phyloP scores from a whole-genome alignment of 2,888 invertebrate species.

The Laspeyria flexula region DNA sequence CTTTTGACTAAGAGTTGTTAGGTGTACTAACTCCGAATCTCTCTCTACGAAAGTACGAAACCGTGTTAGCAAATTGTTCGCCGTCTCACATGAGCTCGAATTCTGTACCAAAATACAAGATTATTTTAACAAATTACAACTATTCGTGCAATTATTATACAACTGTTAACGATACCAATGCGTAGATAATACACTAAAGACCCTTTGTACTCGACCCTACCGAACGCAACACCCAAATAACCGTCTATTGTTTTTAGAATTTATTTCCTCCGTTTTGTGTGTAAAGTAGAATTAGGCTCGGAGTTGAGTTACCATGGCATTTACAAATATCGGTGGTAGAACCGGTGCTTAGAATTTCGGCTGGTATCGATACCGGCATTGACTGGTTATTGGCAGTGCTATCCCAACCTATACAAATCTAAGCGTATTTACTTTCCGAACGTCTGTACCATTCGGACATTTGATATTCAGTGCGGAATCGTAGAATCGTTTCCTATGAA shows the following conservation, averaged over 20 bases:
- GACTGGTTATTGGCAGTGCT: constrained; percentile 48
- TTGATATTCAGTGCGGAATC: constrained; percentile 60
- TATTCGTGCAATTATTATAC: constrained; percentile 26
- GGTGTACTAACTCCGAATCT: constrained; percentile 43
- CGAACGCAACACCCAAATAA: constrained; percentile 26
- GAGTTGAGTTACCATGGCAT: constrained; percentile 33
- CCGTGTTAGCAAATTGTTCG: constrained; percentile 53
- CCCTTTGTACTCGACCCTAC: constrained; percentile 14
- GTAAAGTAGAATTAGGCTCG: constrained; percentile 30
- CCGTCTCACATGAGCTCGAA: constrained; percentile 23
- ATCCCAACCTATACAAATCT: constrained; percentile 54
- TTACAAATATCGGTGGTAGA: constrained; percentile 38
- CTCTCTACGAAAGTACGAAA: constrained; percentile 51
- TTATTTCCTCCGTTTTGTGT: constrained; percentile 33
- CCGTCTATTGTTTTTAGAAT: constrained; percentile 39
- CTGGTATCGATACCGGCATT: constrained; percentile 23
- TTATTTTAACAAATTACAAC: constrained; percentile 35
- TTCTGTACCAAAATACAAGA: constrained; percentile 23
- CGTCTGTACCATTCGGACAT: constrained; percentile 52
- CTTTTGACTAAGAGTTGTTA: constrained; percentile 49
- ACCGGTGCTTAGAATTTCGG: constrained; percentile 30
- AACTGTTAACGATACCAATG: constrained; percentile 21
- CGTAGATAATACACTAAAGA: constrained; percentile 23
- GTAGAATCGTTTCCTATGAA: constrained; percentile 54
- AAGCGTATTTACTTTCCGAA: constrained; percentile 53